phyloP scores from a whole-genome alignment of 2,888 invertebrate species.

The Anodontia alba region DNA sequence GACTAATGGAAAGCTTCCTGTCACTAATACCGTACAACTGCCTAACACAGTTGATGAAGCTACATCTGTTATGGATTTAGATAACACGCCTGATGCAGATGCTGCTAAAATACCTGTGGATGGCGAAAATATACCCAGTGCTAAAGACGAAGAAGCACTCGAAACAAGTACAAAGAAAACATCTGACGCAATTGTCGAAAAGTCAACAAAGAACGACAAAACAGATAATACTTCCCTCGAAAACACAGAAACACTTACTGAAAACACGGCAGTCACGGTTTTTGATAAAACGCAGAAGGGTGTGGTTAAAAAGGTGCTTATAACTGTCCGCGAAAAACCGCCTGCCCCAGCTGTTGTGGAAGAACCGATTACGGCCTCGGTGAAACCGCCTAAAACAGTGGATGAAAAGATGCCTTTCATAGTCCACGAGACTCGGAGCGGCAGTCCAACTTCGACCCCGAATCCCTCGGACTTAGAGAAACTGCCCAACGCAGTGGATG shows the following conservation, averaged over 20 bases:
- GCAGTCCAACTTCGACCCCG: too few relatives aligned
- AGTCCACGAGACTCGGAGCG: too few relatives aligned
- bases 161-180: not conserved
- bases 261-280: not conserved
- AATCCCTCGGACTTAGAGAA: too few relatives aligned
- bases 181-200: not conserved
- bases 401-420: too few relatives aligned
- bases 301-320: slow-evolving; percentile 1
- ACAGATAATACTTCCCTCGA: not conserved
- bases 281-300: slow-evolving; percentile 8
- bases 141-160: not conserved
- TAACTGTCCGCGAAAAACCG: not conserved
- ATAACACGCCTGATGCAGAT: too few relatives aligned
- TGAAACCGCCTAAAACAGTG: not conserved
- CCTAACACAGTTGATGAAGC: not conserved
- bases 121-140: not conserved
- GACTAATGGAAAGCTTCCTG: not conserved
- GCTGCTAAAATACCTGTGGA: not conserved
- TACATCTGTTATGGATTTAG: not conserved
- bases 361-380: not conserved
- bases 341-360: not conserved
- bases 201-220: not conserved
- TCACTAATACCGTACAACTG: not conserved
- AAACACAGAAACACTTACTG: not conserved
- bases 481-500: too few relatives aligned